phyloP scores from a whole-genome alignment of 1,140 invertebrate genomes.

The Linepithema humile region DNA sequence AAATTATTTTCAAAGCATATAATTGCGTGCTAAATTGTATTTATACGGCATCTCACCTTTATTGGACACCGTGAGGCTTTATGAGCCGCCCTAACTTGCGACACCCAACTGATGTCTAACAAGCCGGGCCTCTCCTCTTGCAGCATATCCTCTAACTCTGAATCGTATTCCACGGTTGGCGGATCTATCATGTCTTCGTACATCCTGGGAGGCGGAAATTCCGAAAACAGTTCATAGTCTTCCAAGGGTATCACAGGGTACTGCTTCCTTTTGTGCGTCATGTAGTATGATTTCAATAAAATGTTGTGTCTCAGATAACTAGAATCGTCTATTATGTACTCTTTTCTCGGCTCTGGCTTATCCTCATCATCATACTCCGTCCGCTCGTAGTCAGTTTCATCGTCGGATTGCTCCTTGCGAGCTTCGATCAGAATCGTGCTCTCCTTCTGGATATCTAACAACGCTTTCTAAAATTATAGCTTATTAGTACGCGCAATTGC shows the following conservation, averaged over 20 bases:
- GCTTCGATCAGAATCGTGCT: slow-evolving; percentile 59
- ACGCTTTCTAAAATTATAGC: slow-evolving; percentile 71
- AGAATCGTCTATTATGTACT: slow-evolving; percentile 77
- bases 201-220: slow-evolving; percentile 68
- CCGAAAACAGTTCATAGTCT: slow-evolving; percentile 75
- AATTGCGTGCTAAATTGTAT: slow-evolving; percentile 3
- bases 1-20: slow-evolving; percentile 4
- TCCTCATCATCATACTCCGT: not conserved
- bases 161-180: slow-evolving; percentile 39
- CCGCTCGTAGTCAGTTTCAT: slow-evolving; percentile 19
- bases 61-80: slow-evolving; percentile 70
- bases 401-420: slow-evolving; percentile 56
- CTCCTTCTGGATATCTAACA: slow-evolving; percentile 78
- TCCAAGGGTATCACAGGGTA: slow-evolving; percentile 67
- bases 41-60: slow-evolving; percentile 69
- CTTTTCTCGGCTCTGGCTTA: slow-evolving; percentile 21
- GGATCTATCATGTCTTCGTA: not conserved
- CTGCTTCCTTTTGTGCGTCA: slow-evolving; percentile 69
- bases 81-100: slow-evolving; percentile 76
- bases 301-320: slow-evolving; percentile 78
- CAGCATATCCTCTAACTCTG: slow-evolving; percentile 76
- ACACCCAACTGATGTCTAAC: slow-evolving; percentile 78
- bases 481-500: not conserved
- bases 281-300: slow-evolving; percentile 76
- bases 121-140: slow-evolving; percentile 76